Evolutionary conservation across 2,113 vertebrate genomes (phyloP).

Genomic region (Oryctolagus cuniculus): DNA sequence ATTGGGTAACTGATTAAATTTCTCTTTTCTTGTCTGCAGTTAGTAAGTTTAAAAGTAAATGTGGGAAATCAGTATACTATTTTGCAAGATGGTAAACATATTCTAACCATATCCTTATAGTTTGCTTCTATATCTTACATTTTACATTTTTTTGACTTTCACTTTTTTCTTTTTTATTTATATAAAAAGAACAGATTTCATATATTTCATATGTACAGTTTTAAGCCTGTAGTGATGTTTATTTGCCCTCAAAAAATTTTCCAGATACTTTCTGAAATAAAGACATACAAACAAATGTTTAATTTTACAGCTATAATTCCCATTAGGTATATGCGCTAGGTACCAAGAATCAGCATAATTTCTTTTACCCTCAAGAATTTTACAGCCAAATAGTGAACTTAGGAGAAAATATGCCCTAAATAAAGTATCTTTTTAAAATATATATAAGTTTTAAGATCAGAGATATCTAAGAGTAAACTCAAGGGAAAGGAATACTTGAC

Average conservation of each 20-base stretch:
- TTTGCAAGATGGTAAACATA: not conserved
- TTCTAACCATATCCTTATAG: not conserved
- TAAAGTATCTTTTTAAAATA: conserved; percentile 53
- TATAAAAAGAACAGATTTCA: too few species aligned
- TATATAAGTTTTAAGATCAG: conserved; percentile 36
- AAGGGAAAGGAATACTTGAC: conserved; percentile 60
- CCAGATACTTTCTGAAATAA: conserved; percentile 49
- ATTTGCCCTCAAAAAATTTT: not conserved
- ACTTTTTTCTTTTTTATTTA: not conserved
- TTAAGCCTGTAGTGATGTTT: not conserved
- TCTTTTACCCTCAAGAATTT: conserved; percentile 46
- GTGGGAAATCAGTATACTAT: not conserved
- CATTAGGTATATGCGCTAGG: not conserved
- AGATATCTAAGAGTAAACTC: conserved; percentile 48
- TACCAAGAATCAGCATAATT: conserved; percentile 38
- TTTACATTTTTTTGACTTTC: not conserved
- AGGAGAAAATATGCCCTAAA: not conserved
- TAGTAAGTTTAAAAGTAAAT: conserved; percentile 19
- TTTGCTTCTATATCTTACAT: not conserved
- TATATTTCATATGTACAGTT: too few species aligned
- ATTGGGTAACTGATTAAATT: not conserved
- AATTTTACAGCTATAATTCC: not conserved
- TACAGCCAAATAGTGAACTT: conserved; percentile 5
- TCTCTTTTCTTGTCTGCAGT: not conserved
- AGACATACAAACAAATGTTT: not conserved